These are phyloP conservation scores for Myotis daubentonii DNA, from an alignment of 2,797 vertebrate species.

Conservation along the genomic window DNA sequence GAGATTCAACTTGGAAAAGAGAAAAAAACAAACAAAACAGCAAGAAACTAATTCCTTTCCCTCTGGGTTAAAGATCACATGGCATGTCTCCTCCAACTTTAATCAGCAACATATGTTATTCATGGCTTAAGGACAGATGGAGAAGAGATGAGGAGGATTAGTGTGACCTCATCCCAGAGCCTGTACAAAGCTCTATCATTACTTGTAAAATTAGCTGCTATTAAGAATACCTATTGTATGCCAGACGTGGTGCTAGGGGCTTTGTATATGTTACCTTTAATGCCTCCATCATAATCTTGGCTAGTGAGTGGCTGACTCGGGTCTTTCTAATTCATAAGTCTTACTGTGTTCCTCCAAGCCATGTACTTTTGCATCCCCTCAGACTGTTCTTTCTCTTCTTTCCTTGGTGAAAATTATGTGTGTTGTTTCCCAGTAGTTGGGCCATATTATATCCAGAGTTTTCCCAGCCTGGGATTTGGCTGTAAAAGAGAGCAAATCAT, in stretches of 20 bases:
- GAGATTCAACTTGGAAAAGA: constrained; percentile 33
- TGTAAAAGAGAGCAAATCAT: not conserved
- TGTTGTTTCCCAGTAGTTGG: not conserved
- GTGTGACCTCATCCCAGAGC: not conserved
- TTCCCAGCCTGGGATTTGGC: not conserved
- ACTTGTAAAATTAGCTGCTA: not conserved
- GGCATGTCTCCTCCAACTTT: constrained; percentile 73
- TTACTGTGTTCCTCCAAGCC: not conserved
- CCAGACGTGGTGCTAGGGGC: not conserved
- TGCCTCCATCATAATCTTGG: not conserved
- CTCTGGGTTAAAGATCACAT: constrained; percentile 74
- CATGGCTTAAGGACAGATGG: constrained; percentile 67
- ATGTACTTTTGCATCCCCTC: not conserved
- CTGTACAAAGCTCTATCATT: not conserved
- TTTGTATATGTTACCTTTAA: not conserved
- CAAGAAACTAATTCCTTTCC: constrained; percentile 71
- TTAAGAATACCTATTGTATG: not conserved
- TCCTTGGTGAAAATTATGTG: not conserved
- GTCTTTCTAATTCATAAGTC: not conserved
- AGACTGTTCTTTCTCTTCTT: not conserved
- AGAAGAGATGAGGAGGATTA: constrained; percentile 25
- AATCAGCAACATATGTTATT: constrained; percentile 79
- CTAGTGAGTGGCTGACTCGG: not conserved
- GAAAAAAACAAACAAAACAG: constrained; percentile 70
- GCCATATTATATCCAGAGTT: not conserved